Evolutionary conservation across 2,113 vertebrate genomes (phyloP).

Genomic region (Phyllostomus hastatus): DNA sequence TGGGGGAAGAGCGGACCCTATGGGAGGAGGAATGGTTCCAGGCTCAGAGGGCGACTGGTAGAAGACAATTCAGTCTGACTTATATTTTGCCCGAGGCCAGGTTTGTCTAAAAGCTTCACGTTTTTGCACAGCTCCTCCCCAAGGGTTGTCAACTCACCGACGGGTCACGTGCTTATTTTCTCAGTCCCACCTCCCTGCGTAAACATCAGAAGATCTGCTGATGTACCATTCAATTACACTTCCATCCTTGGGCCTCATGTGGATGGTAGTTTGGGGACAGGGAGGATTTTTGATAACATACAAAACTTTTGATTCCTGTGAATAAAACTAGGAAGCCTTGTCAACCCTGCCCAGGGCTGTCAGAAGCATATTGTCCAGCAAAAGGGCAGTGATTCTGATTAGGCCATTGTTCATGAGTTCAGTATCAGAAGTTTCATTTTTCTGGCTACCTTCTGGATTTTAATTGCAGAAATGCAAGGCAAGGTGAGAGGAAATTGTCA

Average conservation of each 20-base stretch:
- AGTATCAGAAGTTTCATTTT: background rate
- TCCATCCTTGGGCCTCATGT: background rate
- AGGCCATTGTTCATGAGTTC: background rate
- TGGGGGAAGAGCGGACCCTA: background rate
- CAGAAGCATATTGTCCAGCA: background rate
- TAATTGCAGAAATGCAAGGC: background rate
- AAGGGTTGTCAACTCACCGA: background rate
- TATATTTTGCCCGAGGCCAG: constrained; percentile 39
- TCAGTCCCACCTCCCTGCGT: background rate
- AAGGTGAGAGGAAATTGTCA: background rate
- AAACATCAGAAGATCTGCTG: background rate
- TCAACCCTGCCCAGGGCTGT: background rate
- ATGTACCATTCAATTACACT: background rate
- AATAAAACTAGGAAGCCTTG: background rate
- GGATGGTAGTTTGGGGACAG: background rate
- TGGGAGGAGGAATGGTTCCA: background rate
- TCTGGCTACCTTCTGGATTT: background rate
- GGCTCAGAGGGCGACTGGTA: background rate
- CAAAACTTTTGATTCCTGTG: constrained; percentile 8
- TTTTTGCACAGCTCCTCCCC: background rate
- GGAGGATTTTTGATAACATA: background rate
- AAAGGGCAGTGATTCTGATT: background rate
- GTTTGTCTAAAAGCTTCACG: constrained; percentile 49
- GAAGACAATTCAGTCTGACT: constrained; percentile 1
- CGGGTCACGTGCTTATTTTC: background rate